These are phyloP conservation scores for Fregata magnificens DNA, from an alignment of 2,113 vertebrate species.

Conservation along the genomic window DNA sequence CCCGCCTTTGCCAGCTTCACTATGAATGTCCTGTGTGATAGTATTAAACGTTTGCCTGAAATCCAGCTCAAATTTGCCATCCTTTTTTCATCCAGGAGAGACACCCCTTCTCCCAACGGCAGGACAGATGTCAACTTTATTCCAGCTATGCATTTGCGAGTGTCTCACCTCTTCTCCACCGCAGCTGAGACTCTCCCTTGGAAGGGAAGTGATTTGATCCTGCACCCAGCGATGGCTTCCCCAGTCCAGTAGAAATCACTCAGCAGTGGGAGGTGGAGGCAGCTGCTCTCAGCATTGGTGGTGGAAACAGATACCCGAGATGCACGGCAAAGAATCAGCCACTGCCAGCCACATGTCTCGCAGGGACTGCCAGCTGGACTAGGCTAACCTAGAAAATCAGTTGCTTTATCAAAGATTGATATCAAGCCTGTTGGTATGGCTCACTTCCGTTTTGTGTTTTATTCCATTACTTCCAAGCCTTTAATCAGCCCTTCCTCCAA, in stretches of 20 bases:
- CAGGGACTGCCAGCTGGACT: not conserved
- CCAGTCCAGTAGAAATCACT: not conserved
- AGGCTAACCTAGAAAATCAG: not conserved
- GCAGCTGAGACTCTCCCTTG: not conserved
- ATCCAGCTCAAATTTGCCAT: not conserved
- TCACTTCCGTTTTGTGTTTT: not conserved
- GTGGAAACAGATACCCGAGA: not conserved
- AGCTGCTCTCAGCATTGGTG: not conserved
- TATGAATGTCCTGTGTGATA: not conserved
- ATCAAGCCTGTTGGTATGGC: not conserved
- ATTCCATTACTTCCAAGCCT: not conserved
- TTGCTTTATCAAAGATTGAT: not conserved
- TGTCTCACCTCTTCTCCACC: not conserved
- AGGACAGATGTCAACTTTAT: not conserved
- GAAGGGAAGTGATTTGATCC: not conserved
- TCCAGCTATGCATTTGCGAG: accelerated
- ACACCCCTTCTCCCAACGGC: not conserved
- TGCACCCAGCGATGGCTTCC: not conserved
- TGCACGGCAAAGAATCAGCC: not conserved
- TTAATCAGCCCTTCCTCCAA: not conserved
- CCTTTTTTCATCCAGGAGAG: not conserved
- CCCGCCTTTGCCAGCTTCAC: not conserved
- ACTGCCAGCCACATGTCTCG: not conserved
- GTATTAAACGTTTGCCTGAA: not conserved
- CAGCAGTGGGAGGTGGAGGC: not conserved